Evolutionary conservation across 2,888 invertebrate genomes (phyloP).

Genomic region (Stenodera caucasica): DNA sequence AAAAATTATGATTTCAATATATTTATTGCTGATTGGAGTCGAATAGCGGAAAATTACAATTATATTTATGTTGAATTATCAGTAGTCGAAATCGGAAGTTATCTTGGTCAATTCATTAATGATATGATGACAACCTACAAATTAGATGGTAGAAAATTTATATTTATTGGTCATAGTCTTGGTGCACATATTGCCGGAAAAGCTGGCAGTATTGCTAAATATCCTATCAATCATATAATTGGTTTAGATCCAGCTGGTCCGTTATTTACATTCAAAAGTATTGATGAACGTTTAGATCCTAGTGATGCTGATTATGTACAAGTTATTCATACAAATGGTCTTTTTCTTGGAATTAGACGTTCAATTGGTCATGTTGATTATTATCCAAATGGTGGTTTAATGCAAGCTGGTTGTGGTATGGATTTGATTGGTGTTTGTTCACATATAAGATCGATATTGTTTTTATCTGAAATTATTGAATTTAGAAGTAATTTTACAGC

Average conservation of each 20-base stretch:
- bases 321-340: constrained; percentile 40
- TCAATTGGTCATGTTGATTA: constrained; percentile 19
- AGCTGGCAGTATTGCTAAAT: constrained; percentile 36
- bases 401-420: constrained; percentile 21
- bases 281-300: constrained; percentile 37
- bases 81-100: constrained; percentile 37
- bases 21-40: constrained; percentile 47
- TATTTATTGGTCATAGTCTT: constrained; percentile 41
- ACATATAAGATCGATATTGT: constrained; percentile 49
- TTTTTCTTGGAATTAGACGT: constrained; percentile 11
- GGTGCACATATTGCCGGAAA: constrained; percentile 46
- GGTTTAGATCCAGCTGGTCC: constrained; percentile 46
- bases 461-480: constrained; percentile 55
- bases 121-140: constrained; percentile 30
- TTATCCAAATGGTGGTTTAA: no score
- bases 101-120: constrained; percentile 40
- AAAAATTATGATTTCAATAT: constrained; percentile 42
- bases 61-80: constrained; percentile 34
- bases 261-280: constrained; percentile 31
- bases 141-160: constrained; percentile 31
- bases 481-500: background rate
- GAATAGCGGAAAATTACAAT: constrained; percentile 29
- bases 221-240: constrained; percentile 40
- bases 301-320: constrained; percentile 44
- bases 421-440: constrained; percentile 26